Evolutionary conservation across 2,113 vertebrate species (phyloP), one percentile per base, ranked within the genome.

Genomic region (Toxostoma redivivum): DNA sequence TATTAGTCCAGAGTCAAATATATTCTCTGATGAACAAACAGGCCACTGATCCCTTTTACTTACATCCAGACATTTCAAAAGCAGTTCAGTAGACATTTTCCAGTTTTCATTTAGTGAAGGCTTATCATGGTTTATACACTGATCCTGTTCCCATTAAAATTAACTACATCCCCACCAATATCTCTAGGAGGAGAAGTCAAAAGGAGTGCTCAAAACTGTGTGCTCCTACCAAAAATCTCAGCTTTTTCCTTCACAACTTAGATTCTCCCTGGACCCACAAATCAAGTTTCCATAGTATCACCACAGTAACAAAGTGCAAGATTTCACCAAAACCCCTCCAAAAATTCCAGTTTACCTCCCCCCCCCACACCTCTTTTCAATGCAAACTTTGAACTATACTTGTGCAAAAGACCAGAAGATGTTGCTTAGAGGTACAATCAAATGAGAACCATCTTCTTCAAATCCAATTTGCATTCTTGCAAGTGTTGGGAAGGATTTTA

Each of bases 1-100:
- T 94, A 88, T 92, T 86, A 83, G 60, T 71, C 88, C 60, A 21
- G 77, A 53, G 85, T 45, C 64, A 83, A 92, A 95, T 80, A 90
- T 19, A 42, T 79, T 85, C 57, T 45, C 48, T 1, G 5, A 91
- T 61, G 69, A 94, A 48, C 38, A 94, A 77, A 60, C 15, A 54
- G 81, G 42, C 19, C 38, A 66, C 74, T 86, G 86, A 87, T 78
- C 57, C 51, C 40, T 92, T 95, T 76, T 62, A 79, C 85, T 90
- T 85, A 42, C 31, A 62, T 62, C 12, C 57, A 87, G 70, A 91
- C 31, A 20, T 72, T 85, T 81, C 80, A 83, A 78, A 95, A 92
- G 64, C 61, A 33, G 50, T 45, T 86, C 78, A 91, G 42, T 38
- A 80, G 51, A 77, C n/a, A 38, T 48, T 73, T 94, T 65, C 69